phyloP scores from a whole-genome alignment of 2,113 vertebrate species.

The Microtus pennsylvanicus region DNA sequence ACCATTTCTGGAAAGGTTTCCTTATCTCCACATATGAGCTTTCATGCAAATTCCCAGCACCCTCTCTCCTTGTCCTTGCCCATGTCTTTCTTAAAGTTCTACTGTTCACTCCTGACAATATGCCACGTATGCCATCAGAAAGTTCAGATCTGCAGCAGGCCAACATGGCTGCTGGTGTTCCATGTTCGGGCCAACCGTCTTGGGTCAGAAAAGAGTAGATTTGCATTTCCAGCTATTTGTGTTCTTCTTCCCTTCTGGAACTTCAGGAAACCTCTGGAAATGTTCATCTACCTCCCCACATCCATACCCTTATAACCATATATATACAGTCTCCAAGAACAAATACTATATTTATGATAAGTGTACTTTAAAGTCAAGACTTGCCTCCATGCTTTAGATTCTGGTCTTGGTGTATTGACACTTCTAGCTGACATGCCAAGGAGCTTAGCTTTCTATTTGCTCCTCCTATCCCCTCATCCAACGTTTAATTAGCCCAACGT shows the following conservation, averaged over 20 bases:
- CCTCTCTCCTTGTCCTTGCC: not conserved
- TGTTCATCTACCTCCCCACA: not conserved
- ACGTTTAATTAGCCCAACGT: not conserved
- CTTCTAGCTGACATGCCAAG: accelerated
- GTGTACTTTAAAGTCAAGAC: not conserved
- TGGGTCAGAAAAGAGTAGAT: not conserved
- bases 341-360: not conserved
- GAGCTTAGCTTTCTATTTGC: not conserved
- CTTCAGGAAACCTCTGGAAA: not conserved
- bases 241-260: too few species aligned
- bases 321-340: too few species aligned
- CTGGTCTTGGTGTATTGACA: accelerated
- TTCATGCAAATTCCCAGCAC: not conserved
- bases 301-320: accelerated
- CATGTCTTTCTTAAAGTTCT: not conserved
- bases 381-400: not conserved
- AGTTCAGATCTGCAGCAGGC: not conserved
- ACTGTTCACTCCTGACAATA: not conserved
- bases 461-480: too few species aligned
- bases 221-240: too few species aligned
- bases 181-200: too few species aligned
- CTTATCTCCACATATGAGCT: not conserved
- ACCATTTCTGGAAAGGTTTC: not conserved
- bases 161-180: accelerated
- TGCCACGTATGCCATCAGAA: not conserved